Conservation (phyloP, 2,888 invertebrate species). For the Nematopogon swammerdamellus region DNA sequence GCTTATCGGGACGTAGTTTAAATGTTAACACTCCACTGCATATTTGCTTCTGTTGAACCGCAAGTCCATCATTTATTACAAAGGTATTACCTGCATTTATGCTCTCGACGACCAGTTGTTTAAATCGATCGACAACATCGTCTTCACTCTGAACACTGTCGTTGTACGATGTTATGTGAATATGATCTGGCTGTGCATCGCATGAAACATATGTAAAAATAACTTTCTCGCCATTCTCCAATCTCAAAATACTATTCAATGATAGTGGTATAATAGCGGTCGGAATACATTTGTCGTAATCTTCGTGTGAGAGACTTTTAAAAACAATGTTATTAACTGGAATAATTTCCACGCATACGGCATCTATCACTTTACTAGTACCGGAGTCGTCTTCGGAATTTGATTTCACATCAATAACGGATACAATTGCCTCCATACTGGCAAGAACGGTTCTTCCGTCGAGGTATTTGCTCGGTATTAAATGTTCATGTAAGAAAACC, state of each 20-base stretch:
- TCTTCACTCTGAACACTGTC: slow-evolving; percentile 27
- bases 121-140: slow-evolving; percentile 43
- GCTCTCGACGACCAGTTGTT: slow-evolving; percentile 45
- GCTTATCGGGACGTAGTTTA: slow-evolving; percentile 38
- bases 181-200: slow-evolving; percentile 34
- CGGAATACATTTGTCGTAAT: slow-evolving; percentile 37
- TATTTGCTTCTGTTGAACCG: slow-evolving; percentile 39
- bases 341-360: slow-evolving; percentile 43
- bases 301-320: slow-evolving; percentile 36
- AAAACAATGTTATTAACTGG: slow-evolving; percentile 37
- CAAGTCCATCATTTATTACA: slow-evolving; percentile 51
- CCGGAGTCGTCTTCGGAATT: slow-evolving; percentile 22
- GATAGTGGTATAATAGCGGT: slow-evolving; percentile 52
- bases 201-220: slow-evolving; percentile 40
- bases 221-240: slow-evolving; percentile 56
- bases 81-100: slow-evolving; percentile 46
- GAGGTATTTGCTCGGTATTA: slow-evolving; percentile 29
- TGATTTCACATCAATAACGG: slow-evolving; percentile 20
- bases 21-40: slow-evolving; percentile 34
- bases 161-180: slow-evolving; percentile 48
- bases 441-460: slow-evolving; percentile 29
- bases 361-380: slow-evolving; percentile 22
- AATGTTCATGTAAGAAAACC: slow-evolving; percentile 43
- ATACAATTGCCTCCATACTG: slow-evolving; percentile 35
- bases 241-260: slow-evolving; percentile 49